phyloP scores from a whole-genome alignment of 2,113 vertebrate genomes.

The Corythornis madagascariensis region DNA sequence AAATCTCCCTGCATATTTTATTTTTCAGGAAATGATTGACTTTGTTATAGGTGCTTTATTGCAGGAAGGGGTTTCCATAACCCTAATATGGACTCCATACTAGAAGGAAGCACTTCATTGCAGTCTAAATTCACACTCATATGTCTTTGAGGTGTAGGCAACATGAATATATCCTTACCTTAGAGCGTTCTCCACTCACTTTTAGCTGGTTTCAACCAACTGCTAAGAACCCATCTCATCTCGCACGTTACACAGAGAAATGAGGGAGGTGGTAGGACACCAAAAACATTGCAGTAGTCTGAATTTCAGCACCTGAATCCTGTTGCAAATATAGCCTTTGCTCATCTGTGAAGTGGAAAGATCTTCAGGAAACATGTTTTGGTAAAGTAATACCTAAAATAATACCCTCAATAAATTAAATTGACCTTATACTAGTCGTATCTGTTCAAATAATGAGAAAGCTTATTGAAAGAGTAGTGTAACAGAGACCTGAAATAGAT shows the following conservation, averaged over 20 bases:
- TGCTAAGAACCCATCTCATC: background rate
- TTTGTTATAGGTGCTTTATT: slow-evolving; percentile 22
- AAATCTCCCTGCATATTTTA: background rate
- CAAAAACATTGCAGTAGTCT: background rate
- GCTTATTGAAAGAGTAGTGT: background rate
- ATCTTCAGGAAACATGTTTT: background rate
- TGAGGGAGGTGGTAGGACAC: background rate
- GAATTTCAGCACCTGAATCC: background rate
- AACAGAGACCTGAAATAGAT: background rate
- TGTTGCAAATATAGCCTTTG: background rate
- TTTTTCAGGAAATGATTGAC: slow-evolving; percentile 25
- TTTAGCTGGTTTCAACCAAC: background rate
- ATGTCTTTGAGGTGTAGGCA: background rate
- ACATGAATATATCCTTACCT: background rate
- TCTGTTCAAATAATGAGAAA: background rate
- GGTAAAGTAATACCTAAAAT: background rate
- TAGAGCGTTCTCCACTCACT: background rate
- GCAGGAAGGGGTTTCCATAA: slow-evolving; percentile 27
- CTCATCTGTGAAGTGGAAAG: background rate
- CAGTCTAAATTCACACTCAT: background rate
- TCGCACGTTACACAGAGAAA: background rate
- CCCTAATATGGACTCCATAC: background rate
- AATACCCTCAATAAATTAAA: background rate
- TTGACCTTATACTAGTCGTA: background rate
- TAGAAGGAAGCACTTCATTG: background rate